These are phyloP conservation scores for Macaca nemestrina DNA, from an alignment of 2,113 vertebrate species.

Conservation along the genomic window DNA sequence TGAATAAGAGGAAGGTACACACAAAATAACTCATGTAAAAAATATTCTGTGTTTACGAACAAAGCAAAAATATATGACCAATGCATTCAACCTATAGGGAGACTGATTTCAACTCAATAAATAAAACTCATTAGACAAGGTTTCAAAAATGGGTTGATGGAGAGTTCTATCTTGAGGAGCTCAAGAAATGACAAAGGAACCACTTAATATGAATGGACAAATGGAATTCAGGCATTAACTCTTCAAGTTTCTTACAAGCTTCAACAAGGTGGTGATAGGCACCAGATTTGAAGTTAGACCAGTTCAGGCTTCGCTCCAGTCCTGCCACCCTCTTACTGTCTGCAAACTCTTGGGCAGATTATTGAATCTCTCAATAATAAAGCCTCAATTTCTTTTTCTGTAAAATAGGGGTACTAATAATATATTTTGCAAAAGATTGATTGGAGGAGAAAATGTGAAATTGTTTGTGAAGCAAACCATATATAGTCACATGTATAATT, in stretches of 20 bases:
- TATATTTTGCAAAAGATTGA: not conserved
- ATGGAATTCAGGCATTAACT: not conserved
- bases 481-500: not conserved
- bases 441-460: not conserved
- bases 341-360: not conserved
- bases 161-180: not conserved
- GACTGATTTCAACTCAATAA: not conserved
- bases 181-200: not conserved
- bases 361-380: not conserved
- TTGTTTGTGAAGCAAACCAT: not conserved
- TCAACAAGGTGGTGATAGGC: not conserved
- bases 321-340: not conserved
- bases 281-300: not conserved
- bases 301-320: not conserved
- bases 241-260: not conserved
- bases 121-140: not conserved
- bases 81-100: not conserved
- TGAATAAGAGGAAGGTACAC: not conserved
- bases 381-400: not conserved
- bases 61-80: not conserved
- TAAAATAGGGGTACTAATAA: not conserved
- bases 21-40: not conserved
- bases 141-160: not conserved
- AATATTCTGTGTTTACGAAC: not conserved
- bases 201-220: not conserved